Percentiles rank a stretch among this genome's conserved stretches.
These are phyloP conservation scores for Uloborus diversus DNA, from an alignment of 1,140 invertebrate species.

Conservation along the genomic window DNA sequence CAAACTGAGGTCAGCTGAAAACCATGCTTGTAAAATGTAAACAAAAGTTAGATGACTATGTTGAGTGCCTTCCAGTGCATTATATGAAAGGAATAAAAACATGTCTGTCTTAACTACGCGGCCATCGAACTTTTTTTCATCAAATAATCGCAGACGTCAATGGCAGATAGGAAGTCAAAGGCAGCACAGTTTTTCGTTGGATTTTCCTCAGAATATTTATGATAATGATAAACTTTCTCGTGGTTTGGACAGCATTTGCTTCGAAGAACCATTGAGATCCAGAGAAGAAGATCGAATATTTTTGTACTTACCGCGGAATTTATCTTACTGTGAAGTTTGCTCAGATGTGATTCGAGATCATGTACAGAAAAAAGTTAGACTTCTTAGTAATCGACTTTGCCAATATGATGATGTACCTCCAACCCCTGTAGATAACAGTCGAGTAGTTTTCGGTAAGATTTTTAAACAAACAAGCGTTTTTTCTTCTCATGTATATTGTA, in stretches of 20 bases:
- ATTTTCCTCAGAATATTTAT: constrained; percentile 50
- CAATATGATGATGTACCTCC: constrained; percentile 48
- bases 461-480: no score
- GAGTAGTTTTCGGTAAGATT: constrained; percentile 37
- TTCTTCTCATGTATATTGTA: no score
- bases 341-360: constrained; percentile 54
- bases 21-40: no score
- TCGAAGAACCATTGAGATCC: constrained; percentile 28
- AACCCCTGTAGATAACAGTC: constrained; percentile 35
- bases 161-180: constrained; percentile 36
- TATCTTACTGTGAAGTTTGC: constrained; percentile 54
- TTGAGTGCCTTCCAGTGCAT: no score
- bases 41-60: no score
- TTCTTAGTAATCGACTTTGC: constrained; percentile 33
- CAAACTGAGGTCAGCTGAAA: no score
- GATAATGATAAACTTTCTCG: constrained; percentile 46
- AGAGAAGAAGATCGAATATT: constrained; percentile 49
- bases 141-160: constrained; percentile 24
- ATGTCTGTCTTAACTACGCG: constrained; percentile 42
- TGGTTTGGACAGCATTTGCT: constrained; percentile 30
- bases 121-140: constrained; percentile 18
- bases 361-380: constrained; percentile 51
- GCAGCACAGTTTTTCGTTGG: constrained; percentile 49
- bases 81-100: no score
- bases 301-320: constrained; percentile 51